Percentiles rank a stretch among this genome's conserved stretches.
Conservation (phyloP, 2,888 invertebrate species). For the Andrena haemorrhoa region DNA sequence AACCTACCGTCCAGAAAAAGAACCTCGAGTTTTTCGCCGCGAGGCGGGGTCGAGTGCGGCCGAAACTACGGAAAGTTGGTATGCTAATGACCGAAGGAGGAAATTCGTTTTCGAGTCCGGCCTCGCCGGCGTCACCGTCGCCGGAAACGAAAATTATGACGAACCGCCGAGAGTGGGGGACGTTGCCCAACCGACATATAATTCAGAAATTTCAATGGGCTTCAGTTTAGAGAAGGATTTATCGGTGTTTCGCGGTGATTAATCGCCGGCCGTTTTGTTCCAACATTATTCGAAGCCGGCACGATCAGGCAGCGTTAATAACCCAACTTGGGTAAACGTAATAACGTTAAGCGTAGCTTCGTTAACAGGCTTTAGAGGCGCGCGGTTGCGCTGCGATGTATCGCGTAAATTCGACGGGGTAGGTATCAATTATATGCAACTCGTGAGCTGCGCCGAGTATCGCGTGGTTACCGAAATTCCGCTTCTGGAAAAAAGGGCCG, state of each 20-base stretch:
- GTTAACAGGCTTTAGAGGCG: slow-evolving; percentile 15
- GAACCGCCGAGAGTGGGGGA: neutral
- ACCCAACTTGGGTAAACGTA: slow-evolving; percentile 33
- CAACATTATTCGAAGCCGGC: neutral
- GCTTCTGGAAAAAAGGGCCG: neutral
- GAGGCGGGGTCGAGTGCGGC: neutral
- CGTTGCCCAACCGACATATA: neutral
- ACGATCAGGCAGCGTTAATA: slow-evolving; percentile 11
- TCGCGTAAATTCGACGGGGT: slow-evolving; percentile 8
- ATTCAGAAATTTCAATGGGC: slow-evolving; percentile 20
- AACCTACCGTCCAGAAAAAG: slow-evolving; percentile 16
- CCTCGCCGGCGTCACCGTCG: neutral
- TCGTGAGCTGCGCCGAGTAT: slow-evolving; percentile 10
- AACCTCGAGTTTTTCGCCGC: slow-evolving; percentile 23
- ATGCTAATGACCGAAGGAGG: slow-evolving; percentile 11
- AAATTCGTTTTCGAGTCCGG: slow-evolving; percentile 6
- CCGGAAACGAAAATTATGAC: neutral
- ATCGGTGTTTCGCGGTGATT: slow-evolving; percentile 2
- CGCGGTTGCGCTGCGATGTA: neutral
- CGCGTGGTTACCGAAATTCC: neutral
- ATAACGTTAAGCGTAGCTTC: slow-evolving; percentile 31
- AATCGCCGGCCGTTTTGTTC: slow-evolving; percentile 16
- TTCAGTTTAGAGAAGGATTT: slow-evolving; percentile 6
- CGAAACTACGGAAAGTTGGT: slow-evolving; percentile 10
- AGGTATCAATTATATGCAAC: slow-evolving; percentile 18